Evolutionary conservation across 2,113 vertebrate species (phyloP).

Genomic region (Nothocercus nigrocapillus): DNA sequence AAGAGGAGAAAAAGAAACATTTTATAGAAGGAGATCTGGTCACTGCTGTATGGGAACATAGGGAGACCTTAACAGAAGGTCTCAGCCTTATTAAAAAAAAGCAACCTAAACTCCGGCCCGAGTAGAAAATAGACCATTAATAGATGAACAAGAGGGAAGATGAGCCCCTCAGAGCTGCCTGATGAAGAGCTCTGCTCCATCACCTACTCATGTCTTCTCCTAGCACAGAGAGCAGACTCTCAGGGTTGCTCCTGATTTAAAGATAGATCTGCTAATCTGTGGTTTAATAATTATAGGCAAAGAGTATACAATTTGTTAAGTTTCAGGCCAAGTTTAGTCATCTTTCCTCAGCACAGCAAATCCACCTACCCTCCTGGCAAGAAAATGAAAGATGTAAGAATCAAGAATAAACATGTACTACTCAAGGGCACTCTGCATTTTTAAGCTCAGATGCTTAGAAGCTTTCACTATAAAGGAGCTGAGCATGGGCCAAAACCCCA

Average conservation of each 20-base stretch:
- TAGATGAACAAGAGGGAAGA: background rate
- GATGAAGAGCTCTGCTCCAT: background rate
- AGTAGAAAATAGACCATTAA: background rate
- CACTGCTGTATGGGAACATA: background rate
- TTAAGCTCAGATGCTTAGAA: constrained; percentile 10
- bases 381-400: constrained; percentile 49
- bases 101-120: background rate
- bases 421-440: background rate
- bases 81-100: background rate
- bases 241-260: background rate
- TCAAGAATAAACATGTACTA: constrained; percentile 61
- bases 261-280: constrained; percentile 35
- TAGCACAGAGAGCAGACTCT: background rate
- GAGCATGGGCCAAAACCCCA: constrained; percentile 58
- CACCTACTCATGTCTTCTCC: background rate
- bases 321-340: constrained; percentile 68
- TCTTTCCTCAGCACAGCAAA: constrained; percentile 54
- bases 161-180: background rate
- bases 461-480: constrained; percentile 38
- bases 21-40: background rate
- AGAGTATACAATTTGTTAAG: constrained; percentile 44
- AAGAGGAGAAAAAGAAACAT: background rate
- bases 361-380: constrained; percentile 62
- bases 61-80: background rate
- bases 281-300: constrained; percentile 56